These are phyloP conservation scores for Ceyx melanurus DNA, from an alignment of 2,113 vertebrate genomes.

Conservation along the genomic window DNA sequence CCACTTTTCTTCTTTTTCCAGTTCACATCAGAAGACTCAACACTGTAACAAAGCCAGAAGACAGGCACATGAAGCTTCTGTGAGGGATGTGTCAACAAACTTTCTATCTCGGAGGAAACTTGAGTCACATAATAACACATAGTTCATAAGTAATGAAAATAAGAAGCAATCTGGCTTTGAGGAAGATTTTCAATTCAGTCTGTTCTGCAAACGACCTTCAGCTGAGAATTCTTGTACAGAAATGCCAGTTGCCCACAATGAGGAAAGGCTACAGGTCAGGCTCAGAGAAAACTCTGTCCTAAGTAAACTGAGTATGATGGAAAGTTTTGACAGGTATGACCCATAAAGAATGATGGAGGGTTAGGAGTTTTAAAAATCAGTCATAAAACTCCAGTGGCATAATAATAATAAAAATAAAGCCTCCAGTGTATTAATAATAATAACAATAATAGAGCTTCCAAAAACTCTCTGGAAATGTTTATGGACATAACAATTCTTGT, in stretches of 20 bases:
- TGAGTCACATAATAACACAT: not conserved
- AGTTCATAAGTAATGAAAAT: not conserved
- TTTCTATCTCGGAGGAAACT: not conserved
- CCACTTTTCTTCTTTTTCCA: slow-evolving; percentile 98
- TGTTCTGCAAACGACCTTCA: not conserved
- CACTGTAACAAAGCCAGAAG: slow-evolving; percentile 72
- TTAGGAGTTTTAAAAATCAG: not conserved
- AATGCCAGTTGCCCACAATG: not conserved
- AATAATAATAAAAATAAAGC: not conserved
- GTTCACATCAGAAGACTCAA: slow-evolving; percentile 94
- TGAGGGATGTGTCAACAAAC: not conserved
- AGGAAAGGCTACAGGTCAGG: not conserved
- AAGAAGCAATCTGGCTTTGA: not conserved
- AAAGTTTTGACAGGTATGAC: not conserved
- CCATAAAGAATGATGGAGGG: not conserved
- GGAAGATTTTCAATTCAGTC: not conserved
- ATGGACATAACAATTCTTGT: not conserved
- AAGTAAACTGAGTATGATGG: not conserved
- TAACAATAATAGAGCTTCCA: not conserved
- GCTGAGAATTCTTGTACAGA: not conserved
- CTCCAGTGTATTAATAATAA: not conserved
- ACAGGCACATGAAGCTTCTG: not conserved
- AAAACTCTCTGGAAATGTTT: not conserved
- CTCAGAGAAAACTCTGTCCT: not conserved
- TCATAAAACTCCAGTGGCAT: not conserved